phyloP scores from a whole-genome alignment of 1,140 invertebrate genomes.

The Periplaneta americana region DNA sequence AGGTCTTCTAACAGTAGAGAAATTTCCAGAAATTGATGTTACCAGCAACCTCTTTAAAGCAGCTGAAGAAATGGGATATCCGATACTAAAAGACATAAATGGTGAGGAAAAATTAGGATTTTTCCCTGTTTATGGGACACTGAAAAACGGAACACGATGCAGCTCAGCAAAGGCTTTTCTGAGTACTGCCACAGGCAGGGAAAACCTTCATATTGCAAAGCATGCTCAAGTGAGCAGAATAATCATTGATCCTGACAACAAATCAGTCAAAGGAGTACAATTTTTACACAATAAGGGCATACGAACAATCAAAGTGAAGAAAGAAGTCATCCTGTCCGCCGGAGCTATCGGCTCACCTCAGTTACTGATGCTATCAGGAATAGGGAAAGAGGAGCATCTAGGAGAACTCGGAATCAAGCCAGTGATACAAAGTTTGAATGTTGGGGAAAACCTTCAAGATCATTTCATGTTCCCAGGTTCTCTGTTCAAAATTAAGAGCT shows the following conservation, averaged over 20 bases:
- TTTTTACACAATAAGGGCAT: constrained; percentile 34
- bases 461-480: constrained; percentile 20
- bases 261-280: constrained; percentile 43
- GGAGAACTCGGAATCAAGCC: constrained; percentile 63
- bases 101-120: constrained; percentile 28
- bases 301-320: constrained; percentile 56
- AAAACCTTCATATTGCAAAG: constrained; percentile 82
- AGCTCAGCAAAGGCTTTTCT: constrained; percentile 50
- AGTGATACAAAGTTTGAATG: constrained; percentile 61
- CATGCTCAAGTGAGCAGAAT: constrained; percentile 70
- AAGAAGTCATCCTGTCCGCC: constrained; percentile 74
- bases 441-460: constrained; percentile 54
- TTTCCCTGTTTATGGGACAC: no score
- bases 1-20: constrained; percentile 31
- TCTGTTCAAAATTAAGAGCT: background rate
- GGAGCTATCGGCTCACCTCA: constrained; percentile 78
- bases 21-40: constrained; percentile 3
- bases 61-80: constrained; percentile 2
- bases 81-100: constrained; percentile 32
- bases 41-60: background rate
- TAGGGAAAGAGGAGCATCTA: constrained; percentile 77
- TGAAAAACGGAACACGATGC: constrained; percentile 49
- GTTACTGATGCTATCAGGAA: constrained; percentile 82
- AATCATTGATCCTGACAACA: constrained; percentile 40
- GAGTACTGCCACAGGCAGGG: constrained; percentile 69